Base-by-base conservation (phyloP, 2,888 invertebrate genomes). In the Copidosoma aretas region DNA sequence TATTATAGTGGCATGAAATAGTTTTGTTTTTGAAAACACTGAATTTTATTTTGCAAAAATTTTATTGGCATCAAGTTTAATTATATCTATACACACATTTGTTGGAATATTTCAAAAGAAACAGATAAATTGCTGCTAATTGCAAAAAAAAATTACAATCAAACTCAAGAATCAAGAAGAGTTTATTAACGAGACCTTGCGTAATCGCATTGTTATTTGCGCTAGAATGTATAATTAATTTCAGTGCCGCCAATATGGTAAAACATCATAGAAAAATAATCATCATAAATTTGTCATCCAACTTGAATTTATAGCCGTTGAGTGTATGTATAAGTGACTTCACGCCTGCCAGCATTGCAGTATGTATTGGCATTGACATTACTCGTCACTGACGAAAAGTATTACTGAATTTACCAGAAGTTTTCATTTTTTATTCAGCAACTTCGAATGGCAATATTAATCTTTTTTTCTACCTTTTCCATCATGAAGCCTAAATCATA, bases 231-330 rank as follows among this genome's bases (percentile, higher is more conserved):
- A 59, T 65, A 69, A 64, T 22, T 57, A 32, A 60, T 3, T n/a
- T 19, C 59, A 64, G 25, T 65, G 62, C 39, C 24, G 59, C 58
- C 58, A 54, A 49, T 59, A 66, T 61, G 52, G 53, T 65, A 62
- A 52, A 62, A 46, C 43, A 52, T 60, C 56, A 24, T 58, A 53
- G 19, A 19, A 21, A 52, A 59, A 24, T 54, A 22, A 63, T 69
- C 21, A 65, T 66, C 53, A 63, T 65, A 51, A 46, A 59, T 54
- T 65, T 24, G 15, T 64, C 60, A 61, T 65, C 52, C 56, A 21
- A 22, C 58, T 61, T 61, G n/a, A 54, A 65, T 17, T 19, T 62
- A 58, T 25, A 39, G 58, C 59, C 24, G 43, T 49, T 49, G 32
- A 68, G 51, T 51, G 14, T 25, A 58, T 19, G 19, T 32, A 39